A percentile compares a stretch with the other conserved stretches of the same genome.
phyloP scores from a whole-genome alignment of 2,888 invertebrate genomes.

The Oscheius myriophilus region DNA sequence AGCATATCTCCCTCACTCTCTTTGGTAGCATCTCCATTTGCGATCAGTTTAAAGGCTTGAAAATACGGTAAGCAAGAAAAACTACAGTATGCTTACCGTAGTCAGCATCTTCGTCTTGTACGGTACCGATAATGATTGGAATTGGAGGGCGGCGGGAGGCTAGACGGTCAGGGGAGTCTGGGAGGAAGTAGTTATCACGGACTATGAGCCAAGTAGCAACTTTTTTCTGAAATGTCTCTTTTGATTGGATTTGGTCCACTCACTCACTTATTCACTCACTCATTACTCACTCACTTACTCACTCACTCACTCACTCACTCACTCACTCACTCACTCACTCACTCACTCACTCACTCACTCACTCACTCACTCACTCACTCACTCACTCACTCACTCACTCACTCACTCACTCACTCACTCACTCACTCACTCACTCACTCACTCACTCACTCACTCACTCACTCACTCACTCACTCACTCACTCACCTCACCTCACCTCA shows the following conservation, averaged over 20 bases:
- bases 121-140: slow-evolving; percentile 60
- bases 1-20: slow-evolving; percentile 30
- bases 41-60: slow-evolving; percentile 50
- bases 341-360: not conserved
- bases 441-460: too few species aligned
- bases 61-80: not conserved
- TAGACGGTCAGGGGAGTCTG: slow-evolving; percentile 46
- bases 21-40: slow-evolving; percentile 36
- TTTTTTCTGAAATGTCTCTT: slow-evolving; percentile 36
- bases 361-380: too few species aligned
- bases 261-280: too few species aligned
- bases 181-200: slow-evolving; percentile 54
- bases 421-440: too few species aligned
- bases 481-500: too few species aligned
- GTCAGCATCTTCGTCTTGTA: slow-evolving; percentile 60
- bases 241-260: not conserved
- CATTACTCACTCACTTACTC: too few species aligned
- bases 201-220: slow-evolving; percentile 59
- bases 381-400: too few species aligned
- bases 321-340: too few species aligned
- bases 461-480: too few species aligned
- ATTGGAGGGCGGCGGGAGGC: slow-evolving; percentile 44
- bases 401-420: too few species aligned
- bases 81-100: slow-evolving; percentile 37
- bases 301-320: not conserved